Conservation (phyloP, 2,113 vertebrate genomes). For the Notarius quadriscutis region DNA sequence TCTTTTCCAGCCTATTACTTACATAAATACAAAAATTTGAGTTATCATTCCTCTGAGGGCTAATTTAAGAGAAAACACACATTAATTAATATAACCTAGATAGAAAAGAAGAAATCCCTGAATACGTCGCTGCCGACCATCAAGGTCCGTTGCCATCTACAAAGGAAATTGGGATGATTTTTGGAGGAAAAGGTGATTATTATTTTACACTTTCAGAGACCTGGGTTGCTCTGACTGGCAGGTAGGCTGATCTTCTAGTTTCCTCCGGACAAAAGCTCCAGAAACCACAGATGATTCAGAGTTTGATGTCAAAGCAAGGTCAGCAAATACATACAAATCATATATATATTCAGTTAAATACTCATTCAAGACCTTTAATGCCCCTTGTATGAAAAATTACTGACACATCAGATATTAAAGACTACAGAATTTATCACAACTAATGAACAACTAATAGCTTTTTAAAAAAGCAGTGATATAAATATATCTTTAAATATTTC, state of each 20-base stretch:
- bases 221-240: constrained; percentile 65
- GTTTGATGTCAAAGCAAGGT: constrained; percentile 23
- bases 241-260: constrained; percentile 52
- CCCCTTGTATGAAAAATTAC: not conserved
- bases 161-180: constrained; percentile 74
- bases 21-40: constrained; percentile 81
- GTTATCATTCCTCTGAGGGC: constrained; percentile 78
- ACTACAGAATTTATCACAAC: not conserved
- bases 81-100: constrained; percentile 80
- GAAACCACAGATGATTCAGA: constrained; percentile 23
- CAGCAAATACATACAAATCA: constrained; percentile 30
- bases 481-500: constrained; percentile 73
- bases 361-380: constrained; percentile 25
- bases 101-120: constrained; percentile 75
- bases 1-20: constrained; percentile 77
- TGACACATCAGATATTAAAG: not conserved
- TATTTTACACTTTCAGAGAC: constrained; percentile 59
- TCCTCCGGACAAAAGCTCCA: constrained; percentile 44
- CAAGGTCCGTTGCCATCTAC: constrained; percentile 71
- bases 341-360: constrained; percentile 14
- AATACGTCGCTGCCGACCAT: constrained; percentile 70
- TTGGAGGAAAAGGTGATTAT: constrained; percentile 67
- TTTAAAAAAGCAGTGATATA: constrained; percentile 68
- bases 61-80: constrained; percentile 78
- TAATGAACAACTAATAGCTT: constrained; percentile 14